These are phyloP conservation scores for Archaeoteleia sp. DNA, from an alignment of 2,888 invertebrate species.

Conservation along the genomic window DNA sequence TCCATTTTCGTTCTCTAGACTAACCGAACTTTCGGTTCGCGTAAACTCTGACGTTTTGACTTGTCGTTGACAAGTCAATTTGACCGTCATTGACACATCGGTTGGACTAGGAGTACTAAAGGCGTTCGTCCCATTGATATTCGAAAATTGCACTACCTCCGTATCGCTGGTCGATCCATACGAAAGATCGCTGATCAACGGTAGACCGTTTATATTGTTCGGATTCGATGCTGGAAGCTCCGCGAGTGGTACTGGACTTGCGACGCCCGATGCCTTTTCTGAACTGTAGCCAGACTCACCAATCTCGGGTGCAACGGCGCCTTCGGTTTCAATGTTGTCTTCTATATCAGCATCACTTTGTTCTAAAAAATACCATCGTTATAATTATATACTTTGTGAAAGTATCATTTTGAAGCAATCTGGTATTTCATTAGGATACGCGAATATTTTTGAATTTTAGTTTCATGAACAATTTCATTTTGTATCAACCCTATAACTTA, in stretches of 20 bases:
- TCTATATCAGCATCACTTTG: constrained; percentile 89
- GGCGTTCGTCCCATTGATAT: constrained; percentile 12
- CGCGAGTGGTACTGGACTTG: constrained; percentile 76
- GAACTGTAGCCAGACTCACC: constrained; percentile 84
- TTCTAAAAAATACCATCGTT: constrained; percentile 75
- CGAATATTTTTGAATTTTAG: no score
- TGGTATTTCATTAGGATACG: constrained; percentile 4
- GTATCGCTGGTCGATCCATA: constrained; percentile 4
- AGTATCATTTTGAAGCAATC: no score
- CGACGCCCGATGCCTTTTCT: constrained; percentile 77
- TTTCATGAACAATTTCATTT: no score
- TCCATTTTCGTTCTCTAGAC: constrained; percentile 50
- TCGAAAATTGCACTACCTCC: constrained; percentile 16
- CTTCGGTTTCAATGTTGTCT: constrained; percentile 81
- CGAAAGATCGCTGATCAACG: constrained; percentile 7
- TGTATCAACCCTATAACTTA: no score
- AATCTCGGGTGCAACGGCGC: constrained; percentile 74
- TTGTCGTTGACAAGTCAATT: no score
- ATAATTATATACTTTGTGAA: no score
- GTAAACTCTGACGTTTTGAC: constrained; percentile 45
- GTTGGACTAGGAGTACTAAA: constrained; percentile 47
- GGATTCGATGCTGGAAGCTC: constrained; percentile 46
- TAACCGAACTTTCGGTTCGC: constrained; percentile 44
- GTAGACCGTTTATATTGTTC: constrained; percentile 21
- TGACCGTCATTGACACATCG: constrained; percentile 57